A percentile compares a stretch with the other conserved stretches of the same genome.
These are phyloP conservation scores for Ditylenchus dipsaci DNA, from an alignment of 1,140 invertebrate genomes.

Conservation along the genomic window DNA sequence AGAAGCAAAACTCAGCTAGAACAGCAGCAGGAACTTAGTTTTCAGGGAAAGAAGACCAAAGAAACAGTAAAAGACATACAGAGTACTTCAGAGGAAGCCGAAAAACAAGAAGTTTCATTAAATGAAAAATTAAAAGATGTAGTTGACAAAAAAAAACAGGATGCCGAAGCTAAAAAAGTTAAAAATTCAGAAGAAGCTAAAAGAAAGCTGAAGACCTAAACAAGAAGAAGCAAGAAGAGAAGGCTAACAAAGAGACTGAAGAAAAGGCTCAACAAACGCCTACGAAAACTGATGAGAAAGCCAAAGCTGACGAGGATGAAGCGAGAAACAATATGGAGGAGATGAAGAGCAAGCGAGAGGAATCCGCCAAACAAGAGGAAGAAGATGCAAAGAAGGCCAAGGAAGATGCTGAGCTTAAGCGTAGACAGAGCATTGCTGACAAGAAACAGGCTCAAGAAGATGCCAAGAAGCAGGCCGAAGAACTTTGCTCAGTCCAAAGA, in stretches of 20 bases:
- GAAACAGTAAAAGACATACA: constrained; percentile 1
- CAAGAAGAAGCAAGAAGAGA: neutral
- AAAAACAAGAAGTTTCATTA: neutral
- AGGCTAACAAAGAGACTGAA: constrained; percentile 20
- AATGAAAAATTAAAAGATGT: neutral
- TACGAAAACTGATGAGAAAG: constrained; percentile 15
- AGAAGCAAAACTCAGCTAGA: too few relatives aligned
- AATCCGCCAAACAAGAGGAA: constrained; percentile 7
- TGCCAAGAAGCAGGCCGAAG: neutral
- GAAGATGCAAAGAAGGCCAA: constrained; percentile 12
- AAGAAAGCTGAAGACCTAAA: constrained; percentile 5
- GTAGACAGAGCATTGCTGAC: neutral
- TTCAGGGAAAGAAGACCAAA: neutral
- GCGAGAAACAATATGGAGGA: constrained; percentile 8
- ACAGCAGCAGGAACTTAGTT: too few relatives aligned
- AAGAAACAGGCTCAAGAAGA: constrained; percentile 5
- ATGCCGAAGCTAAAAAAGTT: constrained; percentile 12
- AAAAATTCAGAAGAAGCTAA: constrained; percentile 9
- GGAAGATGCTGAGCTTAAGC: constrained; percentile 5
- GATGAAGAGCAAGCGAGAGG: constrained; percentile 11
- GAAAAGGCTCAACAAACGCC: neutral
- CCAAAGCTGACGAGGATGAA: constrained; percentile 18
- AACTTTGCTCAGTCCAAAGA: neutral
- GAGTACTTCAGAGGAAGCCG: neutral
- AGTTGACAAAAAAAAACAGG: constrained; percentile 14